phyloP scores from a whole-genome alignment of 2,888 invertebrate species.

The Cataglyphis livida region DNA sequence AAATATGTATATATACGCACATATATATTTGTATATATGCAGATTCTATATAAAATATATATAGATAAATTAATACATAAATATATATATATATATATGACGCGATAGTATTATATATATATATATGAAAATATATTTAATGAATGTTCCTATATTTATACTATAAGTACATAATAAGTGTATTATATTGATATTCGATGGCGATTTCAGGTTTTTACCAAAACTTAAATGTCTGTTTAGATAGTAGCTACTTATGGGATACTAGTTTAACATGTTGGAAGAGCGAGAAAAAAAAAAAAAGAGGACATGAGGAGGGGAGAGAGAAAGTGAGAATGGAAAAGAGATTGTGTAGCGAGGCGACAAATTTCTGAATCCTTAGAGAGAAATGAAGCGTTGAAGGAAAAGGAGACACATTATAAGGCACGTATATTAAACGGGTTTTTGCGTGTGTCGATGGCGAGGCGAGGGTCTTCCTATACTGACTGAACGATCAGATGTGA shows the following conservation, averaged over 20 bases:
- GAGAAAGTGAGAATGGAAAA: conserved; percentile 27
- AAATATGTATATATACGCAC: conserved; percentile 73
- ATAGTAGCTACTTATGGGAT: conserved; percentile 75
- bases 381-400: conserved; percentile 29
- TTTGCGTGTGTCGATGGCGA: conserved; percentile 77
- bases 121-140: conserved; percentile 84
- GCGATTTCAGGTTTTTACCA: conserved; percentile 85
- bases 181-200: conserved; percentile 84
- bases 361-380: conserved; percentile 53
- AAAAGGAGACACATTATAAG: conserved; percentile 40
- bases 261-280: conserved; percentile 69
- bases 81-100: conserved; percentile 75
- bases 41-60: conserved; percentile 79
- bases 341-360: conserved; percentile 28
- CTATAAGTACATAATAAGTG: conserved; percentile 83
- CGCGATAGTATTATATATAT: conserved; percentile 79
- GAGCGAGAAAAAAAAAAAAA: conserved; percentile 60
- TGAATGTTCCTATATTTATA: conserved; percentile 86
- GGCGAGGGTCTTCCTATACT: conserved; percentile 85
- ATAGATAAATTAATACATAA: conserved; percentile 65
- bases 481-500: conserved; percentile 86
- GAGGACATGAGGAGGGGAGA: conserved; percentile 18
- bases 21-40: conserved; percentile 73
- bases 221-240: conserved; percentile 81
- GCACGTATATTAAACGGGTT: conserved; percentile 57